phyloP scores from a whole-genome alignment of 2,888 invertebrate genomes.

The Oxytorus armatus region DNA sequence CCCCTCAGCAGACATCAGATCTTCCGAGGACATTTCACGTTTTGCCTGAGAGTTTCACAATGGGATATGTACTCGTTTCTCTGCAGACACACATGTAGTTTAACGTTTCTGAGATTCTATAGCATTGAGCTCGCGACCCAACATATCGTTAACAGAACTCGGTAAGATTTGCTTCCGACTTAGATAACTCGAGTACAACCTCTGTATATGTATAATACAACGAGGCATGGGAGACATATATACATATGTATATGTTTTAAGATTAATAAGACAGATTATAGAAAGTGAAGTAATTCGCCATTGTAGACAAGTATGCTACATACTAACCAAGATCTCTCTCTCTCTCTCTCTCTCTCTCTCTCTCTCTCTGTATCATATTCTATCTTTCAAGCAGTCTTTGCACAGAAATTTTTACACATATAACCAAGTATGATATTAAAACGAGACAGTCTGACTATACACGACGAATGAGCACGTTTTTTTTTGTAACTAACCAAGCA shows the following conservation, averaged over 20 bases:
- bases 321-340: constrained; percentile 10
- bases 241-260: constrained; percentile 71
- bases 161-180: constrained; percentile 78
- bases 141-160: constrained; percentile 51
- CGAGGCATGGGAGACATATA: constrained; percentile 60
- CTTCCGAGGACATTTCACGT: constrained; percentile 67
- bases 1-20: constrained; percentile 39
- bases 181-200: constrained; percentile 73
- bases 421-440: constrained; percentile 34
- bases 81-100: constrained; percentile 23
- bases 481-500: constrained; percentile 9
- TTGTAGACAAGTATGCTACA: constrained; percentile 66
- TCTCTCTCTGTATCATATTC: constrained; percentile 22
- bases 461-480: constrained; percentile 1
- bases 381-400: constrained; percentile 4
- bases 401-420: neutral
- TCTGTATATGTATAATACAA: constrained; percentile 35
- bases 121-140: constrained; percentile 12
- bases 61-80: constrained; percentile 55
- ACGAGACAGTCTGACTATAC: neutral
- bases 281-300: constrained; percentile 78
- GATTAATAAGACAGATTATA: constrained; percentile 81
- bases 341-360: constrained; percentile 21
- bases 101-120: constrained; percentile 44
- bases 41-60: constrained; percentile 59